A percentile compares a stretch with the other conserved stretches of the same genome.
These are phyloP conservation scores for Thomomys bottae DNA, from an alignment of 2,113 vertebrate species.

Conservation along the genomic window DNA sequence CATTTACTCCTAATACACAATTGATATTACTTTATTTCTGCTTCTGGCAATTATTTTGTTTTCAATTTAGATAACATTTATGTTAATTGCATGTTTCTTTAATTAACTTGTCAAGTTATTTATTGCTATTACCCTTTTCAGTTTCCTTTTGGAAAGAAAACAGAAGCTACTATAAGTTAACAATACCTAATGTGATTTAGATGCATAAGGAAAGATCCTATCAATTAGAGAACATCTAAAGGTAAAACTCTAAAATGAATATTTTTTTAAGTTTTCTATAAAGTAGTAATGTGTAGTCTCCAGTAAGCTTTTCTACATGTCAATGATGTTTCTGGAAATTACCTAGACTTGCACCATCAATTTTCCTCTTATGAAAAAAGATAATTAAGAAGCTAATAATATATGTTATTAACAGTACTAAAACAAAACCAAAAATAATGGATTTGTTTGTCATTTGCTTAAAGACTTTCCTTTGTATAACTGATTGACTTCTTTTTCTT, in stretches of 20 bases:
- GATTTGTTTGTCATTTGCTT: background rate
- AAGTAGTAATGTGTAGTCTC: background rate
- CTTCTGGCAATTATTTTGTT: background rate
- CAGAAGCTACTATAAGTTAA: background rate
- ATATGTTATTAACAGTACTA: background rate
- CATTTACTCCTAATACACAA: background rate
- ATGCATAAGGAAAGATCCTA: background rate
- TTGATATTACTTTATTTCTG: background rate
- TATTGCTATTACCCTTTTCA: background rate
- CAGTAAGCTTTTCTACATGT: background rate
- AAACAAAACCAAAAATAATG: background rate
- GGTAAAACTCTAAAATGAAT: background rate
- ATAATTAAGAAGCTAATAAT: background rate
- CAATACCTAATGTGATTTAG: background rate
- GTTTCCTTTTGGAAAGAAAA: background rate
- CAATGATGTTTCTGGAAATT: background rate
- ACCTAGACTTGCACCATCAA: background rate
- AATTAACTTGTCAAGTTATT: background rate
- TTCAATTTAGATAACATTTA: background rate
- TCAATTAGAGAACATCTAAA: background rate
- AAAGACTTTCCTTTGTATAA: background rate
- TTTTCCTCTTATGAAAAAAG: background rate
- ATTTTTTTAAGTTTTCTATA: constrained; percentile 5
- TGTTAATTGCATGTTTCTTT: background rate
- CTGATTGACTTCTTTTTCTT: background rate